Evolutionary conservation across 2,113 vertebrate species (phyloP).

Genomic region (Neolamprologus brichardi): DNA sequence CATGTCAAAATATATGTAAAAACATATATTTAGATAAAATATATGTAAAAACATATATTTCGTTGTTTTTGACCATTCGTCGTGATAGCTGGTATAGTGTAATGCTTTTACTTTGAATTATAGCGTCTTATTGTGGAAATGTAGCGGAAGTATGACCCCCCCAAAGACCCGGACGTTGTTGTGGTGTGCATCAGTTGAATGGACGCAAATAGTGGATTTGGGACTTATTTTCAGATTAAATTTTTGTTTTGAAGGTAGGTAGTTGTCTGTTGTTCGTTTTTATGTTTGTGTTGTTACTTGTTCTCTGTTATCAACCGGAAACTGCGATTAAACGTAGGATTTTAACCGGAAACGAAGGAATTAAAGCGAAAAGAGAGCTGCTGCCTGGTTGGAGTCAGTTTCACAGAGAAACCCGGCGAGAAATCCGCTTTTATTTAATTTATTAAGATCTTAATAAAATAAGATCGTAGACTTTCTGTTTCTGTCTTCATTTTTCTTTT

Average conservation of each 20-base stretch:
- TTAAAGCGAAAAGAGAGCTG: neutral
- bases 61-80: neutral
- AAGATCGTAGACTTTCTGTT: neutral
- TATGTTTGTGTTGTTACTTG: accelerated
- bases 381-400: neutral
- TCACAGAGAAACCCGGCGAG: neutral
- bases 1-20: neutral
- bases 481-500: neutral
- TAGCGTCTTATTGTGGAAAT: neutral
- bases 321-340: neutral
- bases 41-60: neutral
- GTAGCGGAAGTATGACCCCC: neutral
- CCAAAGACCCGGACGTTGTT: neutral
- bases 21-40: neutral
- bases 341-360: neutral
- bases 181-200: neutral
- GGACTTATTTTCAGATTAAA: neutral
- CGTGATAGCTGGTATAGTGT: neutral
- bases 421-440: neutral
- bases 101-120: neutral
- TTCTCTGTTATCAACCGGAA: neutral
- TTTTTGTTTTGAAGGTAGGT: neutral
- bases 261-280: accelerated
- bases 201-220: neutral
- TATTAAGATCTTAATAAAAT: neutral